Percentiles rank a stretch among this genome's conserved stretches.
These are phyloP conservation scores for Ylistrum balloti DNA, from an alignment of 1,140 invertebrate species.

Conservation along the genomic window DNA sequence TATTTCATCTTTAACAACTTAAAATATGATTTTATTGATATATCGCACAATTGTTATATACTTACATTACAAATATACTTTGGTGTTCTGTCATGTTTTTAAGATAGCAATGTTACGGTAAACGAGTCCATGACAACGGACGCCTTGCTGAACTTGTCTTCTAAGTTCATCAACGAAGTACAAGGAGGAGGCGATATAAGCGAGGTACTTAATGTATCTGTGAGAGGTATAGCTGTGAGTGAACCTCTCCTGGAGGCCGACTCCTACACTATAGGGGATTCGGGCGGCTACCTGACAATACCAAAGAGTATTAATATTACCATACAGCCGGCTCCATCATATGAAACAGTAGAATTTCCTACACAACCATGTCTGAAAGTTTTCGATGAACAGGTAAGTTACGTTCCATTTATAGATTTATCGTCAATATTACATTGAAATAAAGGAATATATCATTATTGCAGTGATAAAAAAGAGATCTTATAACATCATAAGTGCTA, in stretches of 20 bases:
- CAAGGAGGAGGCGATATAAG: constrained; percentile 63
- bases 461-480: too few species aligned
- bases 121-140: constrained; percentile 34
- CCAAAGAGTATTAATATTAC: constrained; percentile 41
- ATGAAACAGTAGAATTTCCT: constrained; percentile 51
- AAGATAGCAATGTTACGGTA: neutral
- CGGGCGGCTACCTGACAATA: neutral
- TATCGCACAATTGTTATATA: too few species aligned
- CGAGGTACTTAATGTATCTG: constrained; percentile 60
- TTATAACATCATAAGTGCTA: too few species aligned
- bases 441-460: too few species aligned
- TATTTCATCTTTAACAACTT: too few species aligned
- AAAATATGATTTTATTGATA: too few species aligned
- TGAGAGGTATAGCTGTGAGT: constrained; percentile 49
- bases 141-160: neutral
- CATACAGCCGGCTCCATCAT: neutral
- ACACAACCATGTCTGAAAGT: constrained; percentile 57
- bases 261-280: neutral
- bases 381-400: constrained; percentile 51
- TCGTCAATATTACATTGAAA: too few species aligned
- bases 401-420: neutral
- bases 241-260: constrained; percentile 46
- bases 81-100: too few species aligned
- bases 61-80: too few species aligned
- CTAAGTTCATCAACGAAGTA: constrained; percentile 49